phyloP scores from a whole-genome alignment of 1,140 invertebrate genomes.

The Idris sp. region DNA sequence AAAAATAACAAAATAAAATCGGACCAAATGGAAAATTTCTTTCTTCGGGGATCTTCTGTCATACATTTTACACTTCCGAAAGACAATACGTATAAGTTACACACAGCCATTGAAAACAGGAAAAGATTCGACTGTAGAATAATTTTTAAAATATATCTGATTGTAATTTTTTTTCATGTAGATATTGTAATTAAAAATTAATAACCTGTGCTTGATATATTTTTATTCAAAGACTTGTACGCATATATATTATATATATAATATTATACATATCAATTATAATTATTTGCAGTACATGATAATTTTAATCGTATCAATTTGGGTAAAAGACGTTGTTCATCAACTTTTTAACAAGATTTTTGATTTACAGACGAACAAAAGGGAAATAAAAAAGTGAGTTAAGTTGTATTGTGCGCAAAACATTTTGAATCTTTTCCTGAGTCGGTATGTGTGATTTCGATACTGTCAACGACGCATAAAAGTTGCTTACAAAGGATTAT shows the following conservation, averaged over 20 bases:
- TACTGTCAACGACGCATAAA: constrained; percentile 51
- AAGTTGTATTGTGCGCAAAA: constrained; percentile 1
- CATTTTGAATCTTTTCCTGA: constrained; percentile 44
- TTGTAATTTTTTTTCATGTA: constrained; percentile 37
- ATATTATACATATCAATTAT: constrained; percentile 33
- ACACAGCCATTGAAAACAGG: constrained; percentile 43
- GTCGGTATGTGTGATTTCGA: constrained; percentile 40
- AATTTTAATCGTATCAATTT: too few relatives aligned
- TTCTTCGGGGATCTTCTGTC: constrained; percentile 15
- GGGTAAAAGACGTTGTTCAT: too few relatives aligned
- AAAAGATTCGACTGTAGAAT: constrained; percentile 36
- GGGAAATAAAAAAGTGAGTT: not conserved
- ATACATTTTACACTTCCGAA: constrained; percentile 43
- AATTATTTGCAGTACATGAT: constrained; percentile 5
- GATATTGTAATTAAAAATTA: constrained; percentile 50
- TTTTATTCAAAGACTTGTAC: constrained; percentile 15
- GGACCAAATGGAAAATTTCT: constrained; percentile 14
- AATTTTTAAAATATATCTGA: constrained; percentile 18
- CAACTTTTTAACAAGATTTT: too few relatives aligned
- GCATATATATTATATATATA: constrained; percentile 17
- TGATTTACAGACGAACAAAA: not conserved
- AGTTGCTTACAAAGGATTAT: constrained; percentile 57
- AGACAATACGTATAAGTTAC: constrained; percentile 52
- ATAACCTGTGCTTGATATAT: constrained; percentile 29
- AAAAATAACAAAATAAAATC: constrained; percentile 1